Conservation (phyloP, 1,140 invertebrate species). For the Ditylenchus dipsaci region DNA sequence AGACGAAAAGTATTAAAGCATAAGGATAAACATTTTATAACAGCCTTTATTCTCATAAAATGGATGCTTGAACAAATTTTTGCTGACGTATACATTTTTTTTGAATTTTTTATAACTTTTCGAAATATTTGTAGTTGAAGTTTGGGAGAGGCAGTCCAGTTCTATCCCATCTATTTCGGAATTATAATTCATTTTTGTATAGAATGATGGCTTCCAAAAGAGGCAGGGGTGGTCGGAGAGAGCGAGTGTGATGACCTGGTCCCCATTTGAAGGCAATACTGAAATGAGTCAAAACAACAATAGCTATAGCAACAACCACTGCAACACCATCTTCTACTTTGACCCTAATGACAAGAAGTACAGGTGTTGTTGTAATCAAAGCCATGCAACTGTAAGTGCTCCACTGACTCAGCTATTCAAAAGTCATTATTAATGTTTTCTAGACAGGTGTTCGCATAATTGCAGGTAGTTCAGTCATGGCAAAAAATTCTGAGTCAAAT, state of each 20-base stretch:
- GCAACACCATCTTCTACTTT: constrained; percentile 13
- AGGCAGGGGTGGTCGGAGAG: neutral
- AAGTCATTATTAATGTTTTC: neutral
- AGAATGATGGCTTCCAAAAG: neutral
- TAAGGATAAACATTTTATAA: too few relatives aligned
- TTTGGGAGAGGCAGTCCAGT: too few relatives aligned
- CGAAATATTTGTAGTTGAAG: too few relatives aligned
- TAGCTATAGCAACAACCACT: too few relatives aligned
- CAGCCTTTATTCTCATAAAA: too few relatives aligned
- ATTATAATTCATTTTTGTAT: too few relatives aligned
- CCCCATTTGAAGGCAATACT: neutral
- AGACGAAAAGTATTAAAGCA: too few relatives aligned
- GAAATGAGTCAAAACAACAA: neutral
- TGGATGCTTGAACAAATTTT: too few relatives aligned
- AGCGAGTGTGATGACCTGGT: neutral
- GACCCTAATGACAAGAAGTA: constrained; percentile 42
- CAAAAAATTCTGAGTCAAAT: too few relatives aligned
- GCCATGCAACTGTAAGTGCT: constrained; percentile 34
- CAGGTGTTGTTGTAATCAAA: constrained; percentile 37
- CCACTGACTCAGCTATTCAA: neutral
- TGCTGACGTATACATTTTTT: too few relatives aligned
- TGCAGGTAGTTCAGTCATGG: constrained; percentile 7
- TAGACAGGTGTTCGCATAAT: constrained; percentile 44
- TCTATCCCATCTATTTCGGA: too few relatives aligned
- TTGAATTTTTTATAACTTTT: too few relatives aligned